Evolutionary conservation across 2,888 invertebrate genomes (phyloP).

Genomic region (Drosophila nigricruria): DNA sequence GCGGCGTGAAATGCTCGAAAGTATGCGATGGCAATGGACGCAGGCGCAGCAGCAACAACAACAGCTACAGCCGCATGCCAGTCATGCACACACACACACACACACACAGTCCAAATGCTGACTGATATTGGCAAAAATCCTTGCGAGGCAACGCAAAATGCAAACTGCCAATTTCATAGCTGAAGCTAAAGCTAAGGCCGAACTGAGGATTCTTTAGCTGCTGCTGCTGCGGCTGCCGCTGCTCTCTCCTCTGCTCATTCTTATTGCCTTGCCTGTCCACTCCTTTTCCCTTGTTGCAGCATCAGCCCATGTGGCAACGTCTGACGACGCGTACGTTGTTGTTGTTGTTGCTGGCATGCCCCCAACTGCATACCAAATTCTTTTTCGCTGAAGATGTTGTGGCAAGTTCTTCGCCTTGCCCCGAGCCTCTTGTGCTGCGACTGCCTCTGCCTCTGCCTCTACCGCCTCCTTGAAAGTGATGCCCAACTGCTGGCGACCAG

Average conservation of each 20-base stretch:
- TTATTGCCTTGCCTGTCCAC: neutral
- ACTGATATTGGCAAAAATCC: conserved; percentile 65
- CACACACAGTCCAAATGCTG: conserved; percentile 26
- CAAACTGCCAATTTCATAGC: conserved; percentile 80
- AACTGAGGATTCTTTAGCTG: conserved; percentile 29
- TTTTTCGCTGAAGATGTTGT: conserved; percentile 74
- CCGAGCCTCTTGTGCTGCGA: neutral
- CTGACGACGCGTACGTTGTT: conserved; percentile 41
- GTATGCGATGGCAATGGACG: conserved; percentile 53
- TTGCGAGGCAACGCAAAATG: conserved; percentile 56
- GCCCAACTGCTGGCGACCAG: conserved; percentile 72
- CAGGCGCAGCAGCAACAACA: conserved; percentile 17
- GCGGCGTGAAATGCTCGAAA: conserved; percentile 67
- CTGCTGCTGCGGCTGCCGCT: neutral
- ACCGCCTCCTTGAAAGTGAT: conserved; percentile 67
- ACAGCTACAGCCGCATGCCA: conserved; percentile 64
- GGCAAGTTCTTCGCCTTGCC: conserved; percentile 59
- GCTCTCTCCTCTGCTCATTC: neutral
- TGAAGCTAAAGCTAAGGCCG: conserved; percentile 32
- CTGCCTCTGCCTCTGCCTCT: neutral
- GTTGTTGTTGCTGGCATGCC: conserved; percentile 63
- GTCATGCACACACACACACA: conserved; percentile 46
- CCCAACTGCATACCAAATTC: conserved; percentile 81
- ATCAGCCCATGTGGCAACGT: conserved; percentile 33
- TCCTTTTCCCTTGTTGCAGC: conserved; percentile 3